A percentile compares a stretch with the other conserved stretches of the same genome.
phyloP scores from a whole-genome alignment of 1,140 invertebrate genomes.

The Hestina assimilis region DNA sequence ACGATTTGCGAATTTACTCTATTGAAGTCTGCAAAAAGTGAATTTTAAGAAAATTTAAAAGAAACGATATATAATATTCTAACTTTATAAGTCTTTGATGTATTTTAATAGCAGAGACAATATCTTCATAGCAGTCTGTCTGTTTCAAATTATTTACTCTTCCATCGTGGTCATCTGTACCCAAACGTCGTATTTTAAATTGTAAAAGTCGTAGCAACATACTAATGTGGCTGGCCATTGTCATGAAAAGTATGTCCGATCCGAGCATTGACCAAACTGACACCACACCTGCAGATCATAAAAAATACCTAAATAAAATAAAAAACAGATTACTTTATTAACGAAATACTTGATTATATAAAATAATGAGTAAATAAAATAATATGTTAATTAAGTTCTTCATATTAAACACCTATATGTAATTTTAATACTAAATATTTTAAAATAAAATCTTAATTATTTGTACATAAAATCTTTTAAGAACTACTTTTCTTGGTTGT shows the following conservation, averaged over 20 bases:
- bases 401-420: too few relatives aligned
- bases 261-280: conserved; percentile 60
- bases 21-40: too few relatives aligned
- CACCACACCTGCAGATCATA: conserved; percentile 45
- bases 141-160: neutral
- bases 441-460: too few relatives aligned
- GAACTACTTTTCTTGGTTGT: too few relatives aligned
- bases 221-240: conserved; percentile 65
- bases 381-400: too few relatives aligned
- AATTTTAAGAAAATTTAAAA: neutral
- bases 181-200: conserved; percentile 47
- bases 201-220: conserved; percentile 60
- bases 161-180: neutral
- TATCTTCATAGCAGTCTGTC: conserved; percentile 46
- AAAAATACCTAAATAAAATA: neutral
- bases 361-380: neutral
- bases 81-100: conserved; percentile 62
- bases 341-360: neutral
- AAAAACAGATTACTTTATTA: neutral
- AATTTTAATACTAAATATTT: too few relatives aligned
- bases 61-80: conserved; percentile 5
- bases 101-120: conserved; percentile 51
- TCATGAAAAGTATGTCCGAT: conserved; percentile 62
- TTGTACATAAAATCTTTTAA: too few relatives aligned
- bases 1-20: too few relatives aligned